These are phyloP conservation scores for Sebastiscus tertius DNA, from an alignment of 2,797 vertebrate genomes.

Conservation along the genomic window DNA sequence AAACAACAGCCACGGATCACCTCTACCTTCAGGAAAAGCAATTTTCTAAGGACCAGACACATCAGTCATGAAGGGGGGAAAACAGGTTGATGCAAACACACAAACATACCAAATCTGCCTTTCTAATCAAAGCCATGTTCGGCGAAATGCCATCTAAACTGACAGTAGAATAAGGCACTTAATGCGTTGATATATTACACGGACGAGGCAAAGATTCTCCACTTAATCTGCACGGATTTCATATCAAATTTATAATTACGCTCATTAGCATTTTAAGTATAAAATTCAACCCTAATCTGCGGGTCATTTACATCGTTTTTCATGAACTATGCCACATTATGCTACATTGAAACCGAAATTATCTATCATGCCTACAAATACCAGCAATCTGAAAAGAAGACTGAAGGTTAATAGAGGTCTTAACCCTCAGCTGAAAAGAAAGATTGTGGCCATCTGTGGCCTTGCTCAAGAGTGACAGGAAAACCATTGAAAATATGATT, in stretches of 20 bases:
- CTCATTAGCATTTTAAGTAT: conserved; percentile 72
- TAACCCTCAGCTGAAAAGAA: conserved; percentile 41
- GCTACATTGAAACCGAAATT: conserved; percentile 41
- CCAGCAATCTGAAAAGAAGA: conserved; percentile 8
- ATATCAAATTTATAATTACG: conserved; percentile 55
- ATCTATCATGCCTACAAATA: conserved; percentile 47
- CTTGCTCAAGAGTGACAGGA: conserved; percentile 15
- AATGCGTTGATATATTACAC: conserved; percentile 3
- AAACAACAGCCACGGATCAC: conserved; percentile 34
- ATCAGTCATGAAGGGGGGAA: conserved; percentile 10
- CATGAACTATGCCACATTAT: conserved; percentile 50
- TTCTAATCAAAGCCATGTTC: neutral
- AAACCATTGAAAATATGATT: conserved; percentile 18
- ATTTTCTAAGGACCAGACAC: conserved; percentile 16
- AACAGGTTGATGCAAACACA: conserved; percentile 3
- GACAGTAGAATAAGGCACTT: neutral
- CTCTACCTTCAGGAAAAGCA: conserved; percentile 18
- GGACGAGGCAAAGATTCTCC: conserved; percentile 7
- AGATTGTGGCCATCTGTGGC: conserved; percentile 29
- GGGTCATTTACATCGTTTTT: conserved; percentile 50
- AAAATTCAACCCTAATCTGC: conserved; percentile 56
- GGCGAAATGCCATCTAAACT: neutral
- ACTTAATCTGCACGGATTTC: conserved; percentile 43
- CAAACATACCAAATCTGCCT: neutral
- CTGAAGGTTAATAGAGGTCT: conserved; percentile 71